These are phyloP conservation scores for Dione vanillae DNA, from an alignment of 2,888 invertebrate species.

Conservation along the genomic window DNA sequence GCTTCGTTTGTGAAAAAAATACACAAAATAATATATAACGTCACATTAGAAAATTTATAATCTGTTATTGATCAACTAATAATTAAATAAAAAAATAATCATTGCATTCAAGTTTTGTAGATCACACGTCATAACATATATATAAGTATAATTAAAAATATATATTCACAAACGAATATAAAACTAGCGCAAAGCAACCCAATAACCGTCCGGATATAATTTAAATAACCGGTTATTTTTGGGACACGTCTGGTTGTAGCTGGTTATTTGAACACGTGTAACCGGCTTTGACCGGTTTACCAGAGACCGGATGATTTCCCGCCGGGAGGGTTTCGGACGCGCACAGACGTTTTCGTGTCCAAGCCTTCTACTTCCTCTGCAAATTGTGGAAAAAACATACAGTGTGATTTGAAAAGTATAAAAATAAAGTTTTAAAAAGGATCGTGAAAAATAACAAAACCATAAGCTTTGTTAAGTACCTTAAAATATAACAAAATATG, in stretches of 20 bases:
- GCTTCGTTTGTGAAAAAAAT: conserved; percentile 56
- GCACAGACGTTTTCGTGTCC: conserved; percentile 90
- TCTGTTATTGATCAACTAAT: conserved; percentile 4
- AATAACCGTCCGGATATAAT: conserved; percentile 13
- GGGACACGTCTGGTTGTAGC: conserved; percentile 24
- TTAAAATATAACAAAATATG: no score
- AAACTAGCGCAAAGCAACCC: conserved; percentile 38
- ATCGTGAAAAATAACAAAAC: no score
- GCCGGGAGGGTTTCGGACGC: conserved; percentile 95
- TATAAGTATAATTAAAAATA: conserved; percentile 1
- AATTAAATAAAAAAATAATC: conserved; percentile 2
- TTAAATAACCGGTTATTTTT: background rate
- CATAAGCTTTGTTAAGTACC: no score
- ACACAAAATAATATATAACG: background rate
- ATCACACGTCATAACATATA: conserved; percentile 18
- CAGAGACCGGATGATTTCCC: conserved; percentile 94
- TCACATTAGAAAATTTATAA: background rate
- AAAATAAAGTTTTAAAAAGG: no score
- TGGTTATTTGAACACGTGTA: background rate
- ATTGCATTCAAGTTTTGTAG: conserved; percentile 11
- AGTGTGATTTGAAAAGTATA: background rate
- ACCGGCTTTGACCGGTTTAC: conserved; percentile 75
- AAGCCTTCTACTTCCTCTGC: conserved; percentile 90
- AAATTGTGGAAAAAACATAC: conserved; percentile 53
- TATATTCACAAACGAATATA: conserved; percentile 52